These are phyloP conservation scores for Sardina pilchardus DNA, from an alignment of 2,113 vertebrate genomes.

Conservation along the genomic window DNA sequence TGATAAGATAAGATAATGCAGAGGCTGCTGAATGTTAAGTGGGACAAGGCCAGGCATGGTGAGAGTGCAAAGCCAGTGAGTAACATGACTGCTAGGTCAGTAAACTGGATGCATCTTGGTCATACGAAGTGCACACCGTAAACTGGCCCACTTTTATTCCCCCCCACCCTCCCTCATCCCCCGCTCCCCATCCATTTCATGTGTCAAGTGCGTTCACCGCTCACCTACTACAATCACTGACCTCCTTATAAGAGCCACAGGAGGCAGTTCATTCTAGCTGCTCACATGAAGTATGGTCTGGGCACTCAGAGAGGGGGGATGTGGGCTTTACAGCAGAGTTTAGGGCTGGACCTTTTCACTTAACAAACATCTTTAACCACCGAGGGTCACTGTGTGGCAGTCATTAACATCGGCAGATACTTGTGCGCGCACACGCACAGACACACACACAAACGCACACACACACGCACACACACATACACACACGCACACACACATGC, in stretches of 20 bases:
- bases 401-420: not conserved
- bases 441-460: slow-evolving; percentile 11
- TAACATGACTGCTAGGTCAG: not conserved
- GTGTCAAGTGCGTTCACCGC: not conserved
- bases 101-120: not conserved
- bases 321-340: not conserved
- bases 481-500: slow-evolving; percentile 4
- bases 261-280: not conserved
- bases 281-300: not conserved
- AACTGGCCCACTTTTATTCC: not conserved
- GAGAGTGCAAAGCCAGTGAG: not conserved
- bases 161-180: too few relatives aligned
- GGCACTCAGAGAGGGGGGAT: not conserved
- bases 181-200: not conserved
- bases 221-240: not conserved
- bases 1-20: not conserved
- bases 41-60: not conserved
- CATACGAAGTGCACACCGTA: not conserved
- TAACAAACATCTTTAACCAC: not conserved
- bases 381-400: not conserved
- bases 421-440: too few relatives aligned
- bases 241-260: not conserved
- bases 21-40: not conserved
- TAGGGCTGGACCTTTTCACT: not conserved
- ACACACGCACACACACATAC: slow-evolving; percentile 4